Conservation (phyloP, 2,888 invertebrate species). For the Pandemis corylana region DNA sequence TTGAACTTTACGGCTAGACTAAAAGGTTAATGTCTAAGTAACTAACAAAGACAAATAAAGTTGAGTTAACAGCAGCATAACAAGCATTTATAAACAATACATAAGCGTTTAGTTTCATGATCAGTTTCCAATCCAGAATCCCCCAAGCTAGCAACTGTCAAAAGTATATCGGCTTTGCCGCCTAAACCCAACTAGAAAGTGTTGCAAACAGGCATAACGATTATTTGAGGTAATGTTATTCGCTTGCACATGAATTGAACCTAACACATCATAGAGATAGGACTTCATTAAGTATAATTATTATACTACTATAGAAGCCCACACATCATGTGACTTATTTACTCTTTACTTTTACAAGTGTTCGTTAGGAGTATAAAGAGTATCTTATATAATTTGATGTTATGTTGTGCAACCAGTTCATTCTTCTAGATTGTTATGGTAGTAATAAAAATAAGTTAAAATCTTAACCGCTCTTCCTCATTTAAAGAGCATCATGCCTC, state of each 20-base stretch:
- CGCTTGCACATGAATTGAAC: too few relatives aligned
- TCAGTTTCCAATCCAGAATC: too few relatives aligned
- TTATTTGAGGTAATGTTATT: too few relatives aligned
- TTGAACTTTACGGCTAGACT: too few relatives aligned
- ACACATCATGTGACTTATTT: not conserved
- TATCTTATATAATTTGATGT: slow-evolving; percentile 23
- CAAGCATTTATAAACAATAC: too few relatives aligned
- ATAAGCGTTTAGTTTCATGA: too few relatives aligned
- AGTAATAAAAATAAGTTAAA: slow-evolving; percentile 32
- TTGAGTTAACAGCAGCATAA: too few relatives aligned
- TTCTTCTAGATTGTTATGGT: slow-evolving; percentile 24
- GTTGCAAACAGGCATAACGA: too few relatives aligned
- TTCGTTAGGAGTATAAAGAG: not conserved
- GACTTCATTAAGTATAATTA: not conserved
- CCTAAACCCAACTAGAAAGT: too few relatives aligned
- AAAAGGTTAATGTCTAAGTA: not conserved
- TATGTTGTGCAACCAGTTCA: slow-evolving; percentile 9
- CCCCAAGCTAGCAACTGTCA: too few relatives aligned
- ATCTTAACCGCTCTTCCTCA: slow-evolving; percentile 28
- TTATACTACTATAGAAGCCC: not conserved
- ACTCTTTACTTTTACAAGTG: not conserved
- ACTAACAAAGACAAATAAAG: not conserved
- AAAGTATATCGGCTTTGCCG: too few relatives aligned
- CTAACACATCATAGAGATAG: not conserved
- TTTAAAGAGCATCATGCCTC: slow-evolving; percentile 2